Evolutionary conservation across 2,797 vertebrate genomes (phyloP).

Genomic region (Sus cebifrons): DNA sequence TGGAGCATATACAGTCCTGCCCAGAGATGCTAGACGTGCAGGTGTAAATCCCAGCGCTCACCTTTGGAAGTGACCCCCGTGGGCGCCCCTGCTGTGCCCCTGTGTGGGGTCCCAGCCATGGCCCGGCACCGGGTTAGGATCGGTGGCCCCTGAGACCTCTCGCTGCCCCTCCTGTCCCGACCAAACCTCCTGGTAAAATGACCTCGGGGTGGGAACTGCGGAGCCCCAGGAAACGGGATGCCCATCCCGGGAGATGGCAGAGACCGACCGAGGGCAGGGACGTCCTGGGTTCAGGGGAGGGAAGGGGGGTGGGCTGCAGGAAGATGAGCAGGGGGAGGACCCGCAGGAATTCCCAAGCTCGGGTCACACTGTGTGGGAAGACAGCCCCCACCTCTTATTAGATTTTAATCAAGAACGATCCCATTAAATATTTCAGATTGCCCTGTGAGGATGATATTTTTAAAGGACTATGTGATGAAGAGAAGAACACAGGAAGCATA

Average conservation of each 20-base stretch:
- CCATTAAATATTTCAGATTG: slow-evolving; percentile 46
- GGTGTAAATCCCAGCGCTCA: fast-evolving
- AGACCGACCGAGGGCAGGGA: fast-evolving
- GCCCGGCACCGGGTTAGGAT: fast-evolving
- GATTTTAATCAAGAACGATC: slow-evolving; percentile 47
- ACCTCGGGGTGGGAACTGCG: neutral
- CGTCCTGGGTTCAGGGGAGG: fast-evolving
- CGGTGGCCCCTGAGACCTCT: fast-evolving
- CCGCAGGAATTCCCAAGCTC: fast-evolving
- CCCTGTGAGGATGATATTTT: neutral
- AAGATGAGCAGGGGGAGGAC: fast-evolving
- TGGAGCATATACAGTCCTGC: neutral
- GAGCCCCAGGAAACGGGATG: fast-evolving
- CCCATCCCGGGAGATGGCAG: fast-evolving
- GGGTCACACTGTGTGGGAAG: neutral
- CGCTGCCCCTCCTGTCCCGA: fast-evolving
- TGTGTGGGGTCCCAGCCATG: fast-evolving
- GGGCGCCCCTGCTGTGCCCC: fast-evolving
- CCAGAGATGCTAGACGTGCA: neutral
- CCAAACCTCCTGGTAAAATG: neutral
- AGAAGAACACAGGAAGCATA: neutral
- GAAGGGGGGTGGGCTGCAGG: fast-evolving
- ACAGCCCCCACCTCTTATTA: neutral
- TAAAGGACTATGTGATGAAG: neutral
- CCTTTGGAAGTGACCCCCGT: neutral